Conservation (phyloP, 92 coral and sea anemone species). For the Phenganax subtilis region DNA sequence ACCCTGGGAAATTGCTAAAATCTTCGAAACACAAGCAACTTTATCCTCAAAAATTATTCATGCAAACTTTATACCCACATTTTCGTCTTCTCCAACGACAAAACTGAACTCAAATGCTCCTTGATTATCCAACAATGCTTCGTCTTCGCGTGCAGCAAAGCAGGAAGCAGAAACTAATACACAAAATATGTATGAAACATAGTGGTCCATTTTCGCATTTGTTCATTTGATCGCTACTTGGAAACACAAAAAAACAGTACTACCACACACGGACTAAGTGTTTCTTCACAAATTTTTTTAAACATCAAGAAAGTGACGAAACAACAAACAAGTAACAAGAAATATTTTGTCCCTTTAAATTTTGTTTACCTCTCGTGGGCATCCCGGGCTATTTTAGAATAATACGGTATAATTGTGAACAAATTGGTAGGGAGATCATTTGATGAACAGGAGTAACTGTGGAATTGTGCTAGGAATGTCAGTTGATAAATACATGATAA, state of each 20-base stretch:
- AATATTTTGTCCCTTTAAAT: neutral
- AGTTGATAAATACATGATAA: too few relatives aligned
- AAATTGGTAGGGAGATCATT: too few relatives aligned
- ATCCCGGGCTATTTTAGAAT: too few relatives aligned
- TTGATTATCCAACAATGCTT: neutral
- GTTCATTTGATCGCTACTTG: neutral
- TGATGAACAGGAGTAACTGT: too few relatives aligned
- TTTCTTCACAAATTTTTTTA: neutral
- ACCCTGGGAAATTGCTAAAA: too few relatives aligned
- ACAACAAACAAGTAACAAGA: neutral
- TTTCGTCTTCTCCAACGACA: neutral
- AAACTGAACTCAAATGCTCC: neutral
- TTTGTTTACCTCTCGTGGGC: too few relatives aligned
- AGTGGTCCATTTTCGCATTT: neutral
- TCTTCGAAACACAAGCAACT: too few relatives aligned
- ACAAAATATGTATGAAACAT: neutral
- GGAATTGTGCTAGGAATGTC: too few relatives aligned
- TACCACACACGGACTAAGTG: too few relatives aligned
- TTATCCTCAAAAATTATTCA: too few relatives aligned
- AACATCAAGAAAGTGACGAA: neutral
- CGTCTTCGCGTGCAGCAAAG: neutral
- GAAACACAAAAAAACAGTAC: neutral
- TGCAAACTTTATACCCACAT: neutral
- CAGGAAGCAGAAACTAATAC: neutral
- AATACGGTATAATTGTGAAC: too few relatives aligned